Evolutionary conservation across 2,113 vertebrate genomes (phyloP).

Genomic region (Mohoua ochrocephala): DNA sequence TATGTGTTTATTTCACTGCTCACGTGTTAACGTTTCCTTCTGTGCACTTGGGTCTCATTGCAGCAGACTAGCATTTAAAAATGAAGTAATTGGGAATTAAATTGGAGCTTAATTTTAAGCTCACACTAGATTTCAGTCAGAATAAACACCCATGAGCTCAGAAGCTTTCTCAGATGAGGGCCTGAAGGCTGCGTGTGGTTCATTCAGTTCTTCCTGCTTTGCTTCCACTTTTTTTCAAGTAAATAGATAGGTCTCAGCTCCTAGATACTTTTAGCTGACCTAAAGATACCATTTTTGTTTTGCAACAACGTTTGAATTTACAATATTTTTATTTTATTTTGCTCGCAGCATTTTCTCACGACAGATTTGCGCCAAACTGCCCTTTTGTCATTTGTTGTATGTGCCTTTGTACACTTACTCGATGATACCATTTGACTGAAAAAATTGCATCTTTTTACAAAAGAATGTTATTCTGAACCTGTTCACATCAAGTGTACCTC

Average conservation of each 20-base stretch:
- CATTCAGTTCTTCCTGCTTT: background rate
- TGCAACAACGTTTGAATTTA: background rate
- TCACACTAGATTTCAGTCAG: background rate
- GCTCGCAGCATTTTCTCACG: background rate
- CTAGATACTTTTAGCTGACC: background rate
- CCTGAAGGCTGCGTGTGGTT: background rate
- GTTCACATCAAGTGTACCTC: background rate
- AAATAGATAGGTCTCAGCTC: background rate
- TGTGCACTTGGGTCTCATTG: background rate
- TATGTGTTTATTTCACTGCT: background rate
- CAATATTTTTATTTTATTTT: background rate
- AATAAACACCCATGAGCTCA: background rate
- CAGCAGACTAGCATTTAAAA: background rate
- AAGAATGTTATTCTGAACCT: background rate
- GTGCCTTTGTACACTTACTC: fast-evolving
- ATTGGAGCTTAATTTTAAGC: background rate
- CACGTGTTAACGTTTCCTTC: background rate
- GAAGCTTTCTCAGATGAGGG: background rate
- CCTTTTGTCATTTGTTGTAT: fast-evolving
- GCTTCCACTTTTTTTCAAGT: background rate
- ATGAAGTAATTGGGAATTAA: background rate
- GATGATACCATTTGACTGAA: fast-evolving
- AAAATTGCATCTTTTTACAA: background rate
- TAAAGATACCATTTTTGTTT: background rate
- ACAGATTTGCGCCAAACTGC: background rate